Evolutionary conservation across 2,888 invertebrate species (phyloP).

Genomic region (Atrina japonica): DNA sequence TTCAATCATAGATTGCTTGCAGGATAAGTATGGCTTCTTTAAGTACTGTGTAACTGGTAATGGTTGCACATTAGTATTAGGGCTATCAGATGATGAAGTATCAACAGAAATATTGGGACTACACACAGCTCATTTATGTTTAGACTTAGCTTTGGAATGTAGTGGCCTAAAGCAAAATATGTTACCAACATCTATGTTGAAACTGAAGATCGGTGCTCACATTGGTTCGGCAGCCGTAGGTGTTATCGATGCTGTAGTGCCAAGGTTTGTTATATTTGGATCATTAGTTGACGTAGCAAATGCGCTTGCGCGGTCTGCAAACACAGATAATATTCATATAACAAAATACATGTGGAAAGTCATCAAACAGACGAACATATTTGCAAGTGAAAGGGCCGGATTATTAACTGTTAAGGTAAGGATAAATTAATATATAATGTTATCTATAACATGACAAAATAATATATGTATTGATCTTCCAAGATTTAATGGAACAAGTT

Average conservation of each 20-base stretch:
- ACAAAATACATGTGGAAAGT: constrained; percentile 11
- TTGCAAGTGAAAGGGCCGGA: constrained; percentile 23
- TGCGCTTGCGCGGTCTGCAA: constrained; percentile 24
- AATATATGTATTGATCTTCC: too few relatives aligned
- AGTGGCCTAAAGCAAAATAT: too few relatives aligned
- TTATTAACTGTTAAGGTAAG: constrained; percentile 31
- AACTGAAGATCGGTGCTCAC: constrained; percentile 21
- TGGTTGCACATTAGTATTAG: constrained; percentile 16
- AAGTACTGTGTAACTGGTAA: constrained; percentile 5
- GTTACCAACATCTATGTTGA: neutral
- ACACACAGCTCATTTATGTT: constrained; percentile 25
- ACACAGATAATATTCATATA: constrained; percentile 6
- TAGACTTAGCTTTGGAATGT: constrained; percentile 9
- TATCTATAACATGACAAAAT: too few relatives aligned
- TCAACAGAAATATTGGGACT: constrained; percentile 9
- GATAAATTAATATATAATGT: constrained; percentile 3
- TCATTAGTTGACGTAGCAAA: constrained; percentile 7
- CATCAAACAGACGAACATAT: constrained; percentile 8
- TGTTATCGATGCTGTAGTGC: constrained; percentile 6
- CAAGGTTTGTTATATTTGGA: constrained; percentile 27
- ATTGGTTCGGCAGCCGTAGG: constrained; percentile 18
- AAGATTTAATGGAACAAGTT: too few relatives aligned
- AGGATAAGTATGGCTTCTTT: constrained; percentile 6
- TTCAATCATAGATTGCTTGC: constrained; percentile 2
- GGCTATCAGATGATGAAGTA: constrained; percentile 3